phyloP scores from a whole-genome alignment of 2,888 invertebrate species.

The Sepiola atlantica region DNA sequence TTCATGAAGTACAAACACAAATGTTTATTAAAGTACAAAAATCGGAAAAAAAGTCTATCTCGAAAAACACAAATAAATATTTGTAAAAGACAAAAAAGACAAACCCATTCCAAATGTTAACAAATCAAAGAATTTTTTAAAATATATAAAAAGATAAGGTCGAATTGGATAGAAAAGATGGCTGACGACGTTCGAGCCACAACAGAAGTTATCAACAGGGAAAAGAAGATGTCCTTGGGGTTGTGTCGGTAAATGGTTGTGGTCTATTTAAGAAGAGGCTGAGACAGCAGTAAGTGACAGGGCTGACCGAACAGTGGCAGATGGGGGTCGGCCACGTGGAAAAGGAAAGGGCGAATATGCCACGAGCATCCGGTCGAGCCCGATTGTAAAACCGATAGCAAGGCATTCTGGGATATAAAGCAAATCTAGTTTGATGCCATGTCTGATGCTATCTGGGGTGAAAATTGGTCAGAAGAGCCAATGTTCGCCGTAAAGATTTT shows the following conservation, averaged over 20 bases:
- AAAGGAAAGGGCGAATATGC: background rate
- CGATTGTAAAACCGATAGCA: background rate
- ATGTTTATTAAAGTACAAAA: too few relatives aligned
- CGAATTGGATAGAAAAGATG: background rate
- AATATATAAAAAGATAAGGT: background rate
- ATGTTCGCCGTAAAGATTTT: background rate
- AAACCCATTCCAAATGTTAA: background rate
- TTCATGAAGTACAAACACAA: too few relatives aligned
- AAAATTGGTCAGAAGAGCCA: background rate
- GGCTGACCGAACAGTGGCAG: background rate
- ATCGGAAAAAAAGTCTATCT: background rate
- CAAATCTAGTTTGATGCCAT: background rate
- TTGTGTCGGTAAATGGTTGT: too few relatives aligned
- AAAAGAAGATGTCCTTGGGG: background rate
- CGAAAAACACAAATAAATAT: background rate
- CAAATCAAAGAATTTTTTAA: background rate
- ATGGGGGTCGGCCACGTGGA: background rate
- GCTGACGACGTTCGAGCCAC: background rate
- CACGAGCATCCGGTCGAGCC: background rate
- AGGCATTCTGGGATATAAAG: background rate
- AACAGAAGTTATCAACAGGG: background rate
- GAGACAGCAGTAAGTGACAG: background rate
- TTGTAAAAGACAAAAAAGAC: background rate
- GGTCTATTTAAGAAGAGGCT: background rate
- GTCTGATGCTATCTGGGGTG: background rate